Base-by-base conservation (phyloP, 1,140 invertebrate species). In the Drosophila nikananu region DNA sequence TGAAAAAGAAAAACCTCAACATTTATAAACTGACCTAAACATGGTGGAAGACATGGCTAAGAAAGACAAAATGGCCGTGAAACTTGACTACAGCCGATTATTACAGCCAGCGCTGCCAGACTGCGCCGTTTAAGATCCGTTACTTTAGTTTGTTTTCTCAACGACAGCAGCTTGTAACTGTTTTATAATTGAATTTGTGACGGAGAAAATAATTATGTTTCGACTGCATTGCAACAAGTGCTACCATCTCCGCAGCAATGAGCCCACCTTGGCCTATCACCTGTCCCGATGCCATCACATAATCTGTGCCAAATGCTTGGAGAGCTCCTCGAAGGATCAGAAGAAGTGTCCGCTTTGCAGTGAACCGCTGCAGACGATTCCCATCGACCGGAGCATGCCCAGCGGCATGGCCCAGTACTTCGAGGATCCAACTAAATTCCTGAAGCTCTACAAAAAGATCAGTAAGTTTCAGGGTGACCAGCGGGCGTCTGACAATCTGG, bases 401-500 rank as follows among this genome's bases (percentile, higher is more conserved):
- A 39, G 13, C 3, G 58, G 35, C 46, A 52, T 82, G 49, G 65
- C 83, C 21, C 30, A 62, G 17, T 86, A 79, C 35, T 86, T 86
- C 35, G 32, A 67, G 48, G 70, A 86, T 64, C 79, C 83, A 4
- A 17, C 3, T 19, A 19, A 10, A 4, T 66, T 48, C 48, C 64
- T 68, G 15, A 39, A 55, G 23, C 61, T 68, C 10, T 86, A 79
- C 13, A 5, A 30, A 2, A 76, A 42, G 21, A 64, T 86, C 21
- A 64, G 70, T 32, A 76, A 79, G 46, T 86, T 86, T n/a, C 83
- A 86, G 17, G 4, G 9, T 9, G 48, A 82, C 7, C 83, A 86
- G 13, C 46, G 70, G 2, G 21, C 44, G 0, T 59, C 35, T 1
- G 62, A 75, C 39, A 79, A 75, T 19, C 23, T 65, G 23, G 32